Evolutionary conservation across 2,797 vertebrate species (phyloP).

Genomic region (Microctenopoma stevenorrisi): DNA sequence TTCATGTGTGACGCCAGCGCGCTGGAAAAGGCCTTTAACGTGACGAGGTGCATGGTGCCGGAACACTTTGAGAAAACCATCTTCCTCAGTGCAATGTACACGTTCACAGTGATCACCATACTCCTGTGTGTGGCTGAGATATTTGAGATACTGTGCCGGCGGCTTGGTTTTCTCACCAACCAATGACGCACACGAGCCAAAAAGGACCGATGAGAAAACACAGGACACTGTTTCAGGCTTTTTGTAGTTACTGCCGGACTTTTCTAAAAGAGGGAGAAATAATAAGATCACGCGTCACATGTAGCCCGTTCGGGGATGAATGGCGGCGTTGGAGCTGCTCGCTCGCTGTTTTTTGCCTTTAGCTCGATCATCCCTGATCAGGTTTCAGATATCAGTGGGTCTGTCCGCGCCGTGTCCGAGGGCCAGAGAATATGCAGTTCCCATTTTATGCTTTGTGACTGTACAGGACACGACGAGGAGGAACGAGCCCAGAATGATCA

Average conservation of each 20-base stretch:
- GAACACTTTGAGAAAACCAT: conserved; percentile 94
- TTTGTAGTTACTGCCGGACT: conserved; percentile 41
- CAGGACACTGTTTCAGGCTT: conserved; percentile 16
- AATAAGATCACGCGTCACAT: conserved; percentile 33
- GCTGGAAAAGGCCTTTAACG: conserved; percentile 84
- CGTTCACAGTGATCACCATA: conserved; percentile 90
- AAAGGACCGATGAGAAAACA: conserved; percentile 16
- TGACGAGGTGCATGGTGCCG: conserved; percentile 89
- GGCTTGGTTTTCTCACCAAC: conserved; percentile 85
- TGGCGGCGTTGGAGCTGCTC: conserved; percentile 30
- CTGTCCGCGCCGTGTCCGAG: conserved; percentile 31
- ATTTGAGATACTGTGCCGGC: conserved; percentile 89
- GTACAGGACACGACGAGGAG: neutral
- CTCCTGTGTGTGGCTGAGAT: conserved; percentile 88
- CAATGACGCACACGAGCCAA: conserved; percentile 65
- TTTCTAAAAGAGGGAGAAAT: conserved; percentile 36
- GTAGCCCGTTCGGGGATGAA: conserved; percentile 42
- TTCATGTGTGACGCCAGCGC: conserved; percentile 86
- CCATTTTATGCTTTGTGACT: no score
- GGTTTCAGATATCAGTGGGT: conserved; percentile 62
- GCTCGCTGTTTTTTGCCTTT: conserved; percentile 47
- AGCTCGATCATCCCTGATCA: conserved; percentile 34
- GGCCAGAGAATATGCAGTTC: conserved; percentile 30
- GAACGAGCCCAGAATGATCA: conserved; percentile 13
- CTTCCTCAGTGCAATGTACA: conserved; percentile 93